Base-by-base conservation (phyloP, 1,140 invertebrate genomes). In the Ceratitis capitata region DNA sequence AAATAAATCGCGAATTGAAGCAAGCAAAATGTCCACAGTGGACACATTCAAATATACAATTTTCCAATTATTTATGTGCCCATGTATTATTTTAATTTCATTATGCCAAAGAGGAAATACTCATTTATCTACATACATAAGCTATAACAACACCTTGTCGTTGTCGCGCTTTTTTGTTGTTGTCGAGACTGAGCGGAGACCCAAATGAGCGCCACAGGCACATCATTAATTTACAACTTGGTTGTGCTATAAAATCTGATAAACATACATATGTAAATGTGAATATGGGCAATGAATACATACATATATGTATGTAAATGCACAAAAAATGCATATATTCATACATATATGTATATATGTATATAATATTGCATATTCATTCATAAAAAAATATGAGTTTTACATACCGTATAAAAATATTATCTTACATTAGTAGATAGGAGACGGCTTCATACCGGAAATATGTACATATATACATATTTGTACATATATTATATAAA, bases 351-450 rank as follows among this genome's bases (percentile, higher is more conserved):
- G 6, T 16, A 64, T 35, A 6, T 39, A 69, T 35, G 16, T 35
- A 35, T 35, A 39, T 16, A 56, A 35, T 35, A 69, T 19, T 69
- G 32, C 32, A 19, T 16, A 39, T 78, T 78, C 69, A 78, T 78
- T 78, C 35, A 78, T 45, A 45, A 78, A 78, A n/a, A 45, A 42
- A n/a, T 78, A 78, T 78, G 64, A 74, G 29, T 74, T 74, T 74
- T 39, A 74, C 64, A 74, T 39, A 74, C 7, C 35, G 69, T 78
- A 45, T 45, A 69, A 78, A 47, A 78, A 42, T 78, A 78, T 78
- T 45, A 39, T 47, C 39, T 78, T 78, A 45, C 69, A 78, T n/a
- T n/a, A n/a, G n/a, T n/a, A n/a, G n/a, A n/a, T n/a, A n/a, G n/a
- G n/a, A n/a, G n/a, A 23, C 23, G 69, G n/a, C 39, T 9, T 10